phyloP scores from a whole-genome alignment of 2,113 vertebrate genomes.

The Colius striatus region DNA sequence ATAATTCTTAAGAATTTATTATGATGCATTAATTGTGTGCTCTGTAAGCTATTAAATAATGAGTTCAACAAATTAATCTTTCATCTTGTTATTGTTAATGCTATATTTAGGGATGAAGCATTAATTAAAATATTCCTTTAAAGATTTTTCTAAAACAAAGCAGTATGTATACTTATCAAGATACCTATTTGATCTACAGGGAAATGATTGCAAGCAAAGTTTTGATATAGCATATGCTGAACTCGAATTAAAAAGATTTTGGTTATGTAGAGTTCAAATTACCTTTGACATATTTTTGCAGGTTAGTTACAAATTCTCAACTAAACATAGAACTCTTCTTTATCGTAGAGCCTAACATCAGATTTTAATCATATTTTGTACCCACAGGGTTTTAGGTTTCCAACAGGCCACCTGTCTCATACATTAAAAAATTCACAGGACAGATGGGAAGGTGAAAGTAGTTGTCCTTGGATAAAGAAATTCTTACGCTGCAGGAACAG shows the following conservation, averaged over 20 bases:
- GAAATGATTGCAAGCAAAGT: constrained; percentile 56
- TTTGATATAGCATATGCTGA: constrained; percentile 71
- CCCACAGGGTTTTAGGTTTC: constrained; percentile 86
- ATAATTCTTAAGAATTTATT: constrained; percentile 62
- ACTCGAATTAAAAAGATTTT: constrained; percentile 74
- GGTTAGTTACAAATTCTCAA: constrained; percentile 75
- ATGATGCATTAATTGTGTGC: constrained; percentile 61
- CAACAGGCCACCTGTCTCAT: constrained; percentile 88
- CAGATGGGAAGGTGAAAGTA: constrained; percentile 90
- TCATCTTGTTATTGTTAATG: constrained; percentile 65
- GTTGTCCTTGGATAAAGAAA: constrained; percentile 89
- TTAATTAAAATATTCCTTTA: constrained; percentile 55
- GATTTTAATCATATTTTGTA: constrained; percentile 90
- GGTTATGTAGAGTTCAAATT: constrained; percentile 72
- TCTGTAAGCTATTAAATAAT: constrained; percentile 62
- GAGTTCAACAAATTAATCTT: constrained; percentile 61
- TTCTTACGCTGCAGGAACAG: constrained; percentile 74
- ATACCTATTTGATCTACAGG: constrained; percentile 39
- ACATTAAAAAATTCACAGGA: constrained; percentile 87
- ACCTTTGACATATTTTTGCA: constrained; percentile 76
- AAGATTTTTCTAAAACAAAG: constrained; percentile 32
- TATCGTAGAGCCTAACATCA: constrained; percentile 80
- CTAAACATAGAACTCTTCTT: constrained; percentile 79
- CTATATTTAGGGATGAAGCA: constrained; percentile 52
- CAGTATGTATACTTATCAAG: neutral